Evolutionary conservation across 2,888 invertebrate genomes (phyloP), one percentile per base, ranked within the genome.

Genomic region (Noctua comes): DNA sequence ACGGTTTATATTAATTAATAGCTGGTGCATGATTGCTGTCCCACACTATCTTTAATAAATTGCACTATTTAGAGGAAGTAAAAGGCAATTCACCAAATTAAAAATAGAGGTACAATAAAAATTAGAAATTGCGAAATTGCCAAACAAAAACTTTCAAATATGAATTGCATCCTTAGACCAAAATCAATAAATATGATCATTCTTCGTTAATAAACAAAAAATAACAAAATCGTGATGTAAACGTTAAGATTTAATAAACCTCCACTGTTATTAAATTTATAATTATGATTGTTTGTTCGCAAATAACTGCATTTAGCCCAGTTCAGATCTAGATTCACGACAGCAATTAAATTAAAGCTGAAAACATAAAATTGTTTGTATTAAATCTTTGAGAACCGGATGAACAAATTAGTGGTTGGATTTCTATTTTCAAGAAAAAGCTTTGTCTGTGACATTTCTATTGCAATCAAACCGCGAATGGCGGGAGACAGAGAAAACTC

Each of bases 321-420:
- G 51, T 82, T 36, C 13, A 64, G 46, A 46, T 85, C 69, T 64
- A 82, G 75, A 85, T 82, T 71, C 70, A 76, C 54, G 36, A 70
- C 59, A 70, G 43, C 31, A 70, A 76, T 82, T 73, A 73, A 69
- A 76, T 73, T 43, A 54, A 72, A 72, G 13, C 21, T 59, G 57
- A 40, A 82, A 57, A 73, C 73, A 73, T 76, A 69, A 73, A 54
- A 73, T 24, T 69, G 13, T 70, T 36, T 27, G 18, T 62, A 62
- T 65, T 66, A 48, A 57, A 66, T 57, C 4, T 69, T 70, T 64
- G 43, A 70, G 27, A 68, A 48, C 31, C 43, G 31, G 69, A 71
- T 21, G 2, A 24, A 43, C 10, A 48, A 68, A 74, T 68, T 46
- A 54, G 11, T 62, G 48, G 31, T 40, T 59, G 4, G 5, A 46